Evolutionary conservation across 2,888 invertebrate species (phyloP), one percentile per base, ranked within the genome.

Genomic region (Drosophila robusta): DNA sequence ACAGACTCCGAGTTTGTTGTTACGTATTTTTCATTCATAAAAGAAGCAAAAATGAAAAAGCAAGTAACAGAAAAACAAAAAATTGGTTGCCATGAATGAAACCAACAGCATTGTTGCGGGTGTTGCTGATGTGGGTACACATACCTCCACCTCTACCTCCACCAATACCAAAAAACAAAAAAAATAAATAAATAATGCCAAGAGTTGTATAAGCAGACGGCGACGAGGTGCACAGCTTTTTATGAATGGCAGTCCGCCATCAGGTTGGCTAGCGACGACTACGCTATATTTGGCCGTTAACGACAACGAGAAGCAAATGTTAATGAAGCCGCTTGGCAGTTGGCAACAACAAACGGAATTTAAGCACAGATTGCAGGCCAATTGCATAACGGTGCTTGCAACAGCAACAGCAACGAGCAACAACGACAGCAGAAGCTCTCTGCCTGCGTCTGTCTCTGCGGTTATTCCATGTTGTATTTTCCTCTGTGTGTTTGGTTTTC

Each of bases 341-440:
- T 49, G 49, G 22, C 63, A 38, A 24, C 12, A 54, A 11, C 50
- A 56, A 67, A 68, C 47, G 73, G 78, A 72, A 77, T 77, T 65
- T 47, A 60, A 54, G 42, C 73, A 68, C 44, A 80, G 83, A 86
- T 79, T 88, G 77, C 89, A 69, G 71, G 69, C 77, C 89, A 86
- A 87, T 73, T 83, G 83, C 89, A 83, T 87, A 83, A 83, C 89
- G 67, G 89, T 70, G 61, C 61, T 69, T 70, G 79, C 68, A 80
- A 80, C 66, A 71, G 64, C 56, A 64, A 42, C 16, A 54, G 58
- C 50, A 58, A 22, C 44, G 12, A 46, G 52, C 24, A 18, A 38
- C 34, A n/a, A 41, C 52, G 49, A 32, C 45, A 42, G 38, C 65
- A 68, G 57, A 67, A 68, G 65, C 73, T 52, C 64, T 47, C 8